Conservation (phyloP, 2,113 vertebrate genomes). For the Macheiramphus alcinus region DNA sequence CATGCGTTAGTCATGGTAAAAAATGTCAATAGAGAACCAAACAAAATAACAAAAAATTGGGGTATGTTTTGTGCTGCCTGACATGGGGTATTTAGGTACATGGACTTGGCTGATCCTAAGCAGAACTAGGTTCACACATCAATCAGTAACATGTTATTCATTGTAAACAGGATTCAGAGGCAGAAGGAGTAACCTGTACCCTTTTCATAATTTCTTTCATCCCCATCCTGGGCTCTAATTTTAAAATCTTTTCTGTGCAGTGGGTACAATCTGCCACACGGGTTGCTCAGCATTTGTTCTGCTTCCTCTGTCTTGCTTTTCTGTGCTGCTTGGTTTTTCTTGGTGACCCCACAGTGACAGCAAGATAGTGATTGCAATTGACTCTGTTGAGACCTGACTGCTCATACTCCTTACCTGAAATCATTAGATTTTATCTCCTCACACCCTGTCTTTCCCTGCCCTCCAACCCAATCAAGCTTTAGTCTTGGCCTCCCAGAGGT, state of each 20-base stretch:
- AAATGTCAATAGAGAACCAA: constrained; percentile 25
- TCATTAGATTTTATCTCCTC: background rate
- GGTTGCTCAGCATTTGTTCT: background rate
- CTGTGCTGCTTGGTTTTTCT: background rate
- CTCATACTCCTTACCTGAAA: background rate
- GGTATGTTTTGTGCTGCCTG: background rate
- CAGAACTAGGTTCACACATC: background rate
- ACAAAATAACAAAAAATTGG: background rate
- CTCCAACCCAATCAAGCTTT: background rate
- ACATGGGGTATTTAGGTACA: background rate
- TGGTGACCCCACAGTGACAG: background rate
- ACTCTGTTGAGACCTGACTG: background rate
- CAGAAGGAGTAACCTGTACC: background rate
- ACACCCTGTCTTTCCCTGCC: background rate
- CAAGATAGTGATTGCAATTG: background rate
- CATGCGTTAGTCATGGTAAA: constrained; percentile 58
- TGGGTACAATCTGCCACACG: background rate
- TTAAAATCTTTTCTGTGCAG: background rate
- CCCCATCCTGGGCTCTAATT: background rate
- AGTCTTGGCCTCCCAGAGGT: background rate
- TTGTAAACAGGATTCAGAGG: background rate
- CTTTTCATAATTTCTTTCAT: background rate
- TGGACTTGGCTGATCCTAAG: background rate
- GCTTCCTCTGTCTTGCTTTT: background rate
- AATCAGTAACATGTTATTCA: background rate